phyloP scores from a whole-genome alignment of 2,888 invertebrate species.

The Dynastes hyllus region DNA sequence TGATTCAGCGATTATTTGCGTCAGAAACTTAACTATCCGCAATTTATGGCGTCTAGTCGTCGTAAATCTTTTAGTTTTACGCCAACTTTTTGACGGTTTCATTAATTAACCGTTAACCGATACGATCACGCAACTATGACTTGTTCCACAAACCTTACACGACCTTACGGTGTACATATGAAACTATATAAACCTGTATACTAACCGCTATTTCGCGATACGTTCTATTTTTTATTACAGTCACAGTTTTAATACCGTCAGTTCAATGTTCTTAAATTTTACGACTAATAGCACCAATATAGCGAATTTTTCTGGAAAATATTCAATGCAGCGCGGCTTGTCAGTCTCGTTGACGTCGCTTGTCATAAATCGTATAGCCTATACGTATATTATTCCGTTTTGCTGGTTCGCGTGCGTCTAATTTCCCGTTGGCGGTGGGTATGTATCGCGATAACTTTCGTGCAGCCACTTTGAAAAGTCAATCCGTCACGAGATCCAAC shows the following conservation, averaged over 20 bases:
- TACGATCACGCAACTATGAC: slow-evolving; percentile 28
- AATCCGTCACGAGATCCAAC: slow-evolving; percentile 10
- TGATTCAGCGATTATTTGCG: not conserved
- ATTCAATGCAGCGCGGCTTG: slow-evolving; percentile 20
- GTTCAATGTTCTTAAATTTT: slow-evolving; percentile 27
- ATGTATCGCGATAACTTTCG: slow-evolving; percentile 35
- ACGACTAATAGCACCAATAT: not conserved
- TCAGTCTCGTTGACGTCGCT: slow-evolving; percentile 1
- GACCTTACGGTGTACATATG: too few relatives aligned
- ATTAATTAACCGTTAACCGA: slow-evolving; percentile 39
- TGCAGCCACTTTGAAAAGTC: slow-evolving; percentile 40
- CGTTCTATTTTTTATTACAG: too few relatives aligned
- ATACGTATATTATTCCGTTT: slow-evolving; percentile 2
- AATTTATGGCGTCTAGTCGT: slow-evolving; percentile 25
- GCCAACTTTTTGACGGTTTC: slow-evolving; percentile 36
- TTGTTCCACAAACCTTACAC: not conserved
- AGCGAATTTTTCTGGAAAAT: slow-evolving; percentile 10
- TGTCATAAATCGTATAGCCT: too few relatives aligned
- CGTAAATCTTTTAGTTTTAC: slow-evolving; percentile 31
- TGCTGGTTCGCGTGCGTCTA: slow-evolving; percentile 20
- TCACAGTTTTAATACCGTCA: not conserved
- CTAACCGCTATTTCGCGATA: too few relatives aligned
- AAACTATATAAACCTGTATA: too few relatives aligned
- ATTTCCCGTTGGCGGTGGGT: not conserved
- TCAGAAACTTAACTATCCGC: slow-evolving; percentile 3